Conservation (phyloP, 1,140 invertebrate species). For the Drosophila kikkawai region DNA sequence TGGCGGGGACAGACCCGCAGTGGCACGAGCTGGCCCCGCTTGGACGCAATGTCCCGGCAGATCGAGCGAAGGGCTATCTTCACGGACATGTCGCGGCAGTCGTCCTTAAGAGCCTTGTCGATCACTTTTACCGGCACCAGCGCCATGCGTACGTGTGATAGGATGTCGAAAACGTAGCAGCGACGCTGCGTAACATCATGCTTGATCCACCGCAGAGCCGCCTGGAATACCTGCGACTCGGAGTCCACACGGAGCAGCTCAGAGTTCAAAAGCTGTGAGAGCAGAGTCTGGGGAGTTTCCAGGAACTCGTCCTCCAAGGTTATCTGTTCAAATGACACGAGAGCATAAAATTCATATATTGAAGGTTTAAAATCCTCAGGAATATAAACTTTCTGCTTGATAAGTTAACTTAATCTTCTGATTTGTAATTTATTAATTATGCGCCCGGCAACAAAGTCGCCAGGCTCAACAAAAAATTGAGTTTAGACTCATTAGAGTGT, state of each 20-base stretch:
- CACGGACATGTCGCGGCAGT: slow-evolving; percentile 92
- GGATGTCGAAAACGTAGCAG: slow-evolving; percentile 94
- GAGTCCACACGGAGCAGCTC: slow-evolving; percentile 96
- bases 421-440: neutral
- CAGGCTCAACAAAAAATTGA: slow-evolving; percentile 18
- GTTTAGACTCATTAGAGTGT: slow-evolving; percentile 84
- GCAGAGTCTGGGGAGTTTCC: slow-evolving; percentile 92
- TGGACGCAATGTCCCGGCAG: slow-evolving; percentile 91
- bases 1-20: slow-evolving; percentile 91
- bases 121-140: slow-evolving; percentile 93
- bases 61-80: slow-evolving; percentile 93
- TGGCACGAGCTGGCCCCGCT: slow-evolving; percentile 92
- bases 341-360: neutral
- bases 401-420: too few species aligned
- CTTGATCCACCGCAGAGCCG: slow-evolving; percentile 95
- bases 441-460: slow-evolving; percentile 8
- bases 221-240: slow-evolving; percentile 96
- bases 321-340: slow-evolving; percentile 71
- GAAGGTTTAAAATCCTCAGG: too few species aligned
- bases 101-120: slow-evolving; percentile 91
- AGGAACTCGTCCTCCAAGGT: slow-evolving; percentile 95
- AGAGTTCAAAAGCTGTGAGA: slow-evolving; percentile 93
- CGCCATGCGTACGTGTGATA: slow-evolving; percentile 93
- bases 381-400: neutral
- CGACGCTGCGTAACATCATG: slow-evolving; percentile 92